Base-by-base conservation (phyloP, 1,140 invertebrate species). In the Augochlora pura region DNA sequence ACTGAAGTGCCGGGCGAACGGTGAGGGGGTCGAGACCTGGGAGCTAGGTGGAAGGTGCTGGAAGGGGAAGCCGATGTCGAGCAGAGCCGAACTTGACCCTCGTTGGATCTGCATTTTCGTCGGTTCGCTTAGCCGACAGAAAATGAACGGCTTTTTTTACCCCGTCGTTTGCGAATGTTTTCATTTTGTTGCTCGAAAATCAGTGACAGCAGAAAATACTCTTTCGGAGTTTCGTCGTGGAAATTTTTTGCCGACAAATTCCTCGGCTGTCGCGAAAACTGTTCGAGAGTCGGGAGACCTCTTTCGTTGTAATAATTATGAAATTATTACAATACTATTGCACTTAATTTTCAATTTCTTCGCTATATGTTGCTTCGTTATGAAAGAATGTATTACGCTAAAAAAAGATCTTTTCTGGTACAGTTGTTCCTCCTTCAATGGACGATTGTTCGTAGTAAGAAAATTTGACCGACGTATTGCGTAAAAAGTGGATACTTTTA, bases 81-180 rank as follows among this genome's bases (percentile, higher is more conserved):
- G 72, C 72, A 76, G n/a, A n/a, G 54, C 60, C 70, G 70, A 79
- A 79, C 77, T 79, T 79, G 77, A 79, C 70, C 63, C 77, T 77
- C 46, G 59, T 10, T 32, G 76, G 46, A 74, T 74, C 52, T 79
- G 70, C 77, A 79, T 79, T 73, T 74, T 79, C 68, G 70, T 59
- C 23, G 62, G 39, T 62, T 77, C 52, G 67, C 27, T 63, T 70
- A 71, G 27, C 32, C 16, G 39, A 39, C 59, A 71, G 67, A 71
- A 39, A 52, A 77, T 70, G 10, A 59, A 7, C 10, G 16, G 18
- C 14, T 38, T 38, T 63, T 63, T 63, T 57, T 57, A n/a, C n/a
- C n/a, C 54, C 8, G 8, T 38, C 27, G 16, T 21, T 32, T 27
- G 25, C 60, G 25, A 62, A 32, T 3, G 14, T 16, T 27, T 32